A percentile compares a stretch with the other conserved stretches of the same genome.
Conservation (phyloP, 30 jellyfish, hydroid and myxozoan species). For the Hydra vulgaris region DNA sequence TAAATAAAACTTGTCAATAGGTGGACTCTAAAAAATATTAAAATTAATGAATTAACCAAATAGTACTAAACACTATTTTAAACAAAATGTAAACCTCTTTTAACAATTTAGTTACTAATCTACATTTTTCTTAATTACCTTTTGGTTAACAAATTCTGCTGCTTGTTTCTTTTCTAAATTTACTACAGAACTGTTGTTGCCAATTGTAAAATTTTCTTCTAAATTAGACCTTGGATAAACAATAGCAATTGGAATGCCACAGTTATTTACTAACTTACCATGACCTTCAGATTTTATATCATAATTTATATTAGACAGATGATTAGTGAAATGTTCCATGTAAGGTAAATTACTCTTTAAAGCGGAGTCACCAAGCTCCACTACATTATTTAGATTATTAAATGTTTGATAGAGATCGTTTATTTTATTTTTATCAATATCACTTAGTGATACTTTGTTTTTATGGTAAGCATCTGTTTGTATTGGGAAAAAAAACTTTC, state of each 20-base stretch:
- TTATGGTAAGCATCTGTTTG: not conserved
- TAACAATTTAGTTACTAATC: not conserved
- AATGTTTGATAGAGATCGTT: too few relatives aligned
- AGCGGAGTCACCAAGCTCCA: too few relatives aligned
- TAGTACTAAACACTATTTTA: too few relatives aligned
- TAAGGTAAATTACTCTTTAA: too few relatives aligned
- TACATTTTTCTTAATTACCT: not conserved
- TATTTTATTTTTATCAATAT: too few relatives aligned
- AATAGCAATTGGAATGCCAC: not conserved
- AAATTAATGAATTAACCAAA: too few relatives aligned
- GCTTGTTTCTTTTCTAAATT: not conserved
- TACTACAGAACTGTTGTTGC: not conserved
- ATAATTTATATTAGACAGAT: not conserved
- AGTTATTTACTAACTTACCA: not conserved
- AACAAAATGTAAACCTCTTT: not conserved
- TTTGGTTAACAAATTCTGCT: not conserved
- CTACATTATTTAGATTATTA: too few relatives aligned
- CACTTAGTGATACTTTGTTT: too few relatives aligned
- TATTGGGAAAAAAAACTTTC: too few relatives aligned
- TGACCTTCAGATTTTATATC: not conserved
- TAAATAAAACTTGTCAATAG: not conserved
- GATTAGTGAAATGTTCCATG: too few relatives aligned
- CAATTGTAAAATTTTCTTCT: not conserved
- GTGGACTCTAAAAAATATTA: not conserved
- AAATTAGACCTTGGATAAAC: not conserved